Percentiles rank a stretch among this genome's conserved stretches.
These are phyloP conservation scores for Lichenostomus cassidix DNA, from an alignment of 2,113 vertebrate species.

Conservation along the genomic window DNA sequence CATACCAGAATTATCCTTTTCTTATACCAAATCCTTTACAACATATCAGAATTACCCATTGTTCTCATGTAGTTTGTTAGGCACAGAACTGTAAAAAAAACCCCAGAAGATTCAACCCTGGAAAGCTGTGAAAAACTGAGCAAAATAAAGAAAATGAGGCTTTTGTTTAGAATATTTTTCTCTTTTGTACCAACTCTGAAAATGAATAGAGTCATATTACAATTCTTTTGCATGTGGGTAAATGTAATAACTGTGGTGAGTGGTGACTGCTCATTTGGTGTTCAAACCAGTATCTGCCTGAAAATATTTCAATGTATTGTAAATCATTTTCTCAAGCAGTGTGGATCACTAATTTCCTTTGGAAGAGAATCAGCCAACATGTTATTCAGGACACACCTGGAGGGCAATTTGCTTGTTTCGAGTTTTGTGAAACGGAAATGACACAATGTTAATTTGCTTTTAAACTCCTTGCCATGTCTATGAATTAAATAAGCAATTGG, in stretches of 20 bases:
- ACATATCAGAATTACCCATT: neutral
- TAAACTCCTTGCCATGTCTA: slow-evolving; percentile 40
- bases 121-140: neutral
- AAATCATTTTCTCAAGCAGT: slow-evolving; percentile 8
- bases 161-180: neutral
- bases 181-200: neutral
- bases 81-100: neutral
- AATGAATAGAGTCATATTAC: neutral
- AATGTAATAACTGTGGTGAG: neutral
- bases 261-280: neutral
- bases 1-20: neutral
- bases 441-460: slow-evolving; percentile 56
- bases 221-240: neutral
- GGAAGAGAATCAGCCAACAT: neutral
- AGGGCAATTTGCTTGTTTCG: slow-evolving; percentile 50
- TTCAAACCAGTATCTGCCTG: slow-evolving; percentile 12
- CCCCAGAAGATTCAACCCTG: neutral
- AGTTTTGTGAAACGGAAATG: slow-evolving; percentile 51
- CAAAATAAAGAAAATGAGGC: neutral
- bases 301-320: neutral
- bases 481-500: slow-evolving; percentile 45
- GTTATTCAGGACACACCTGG: slow-evolving; percentile 37
- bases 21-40: neutral
- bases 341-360: slow-evolving; percentile 19
- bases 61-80: neutral